A percentile compares a stretch with the other conserved stretches of the same genome.
phyloP scores from a whole-genome alignment of 2,797 vertebrate genomes.

The Micrastur ruficollis region DNA sequence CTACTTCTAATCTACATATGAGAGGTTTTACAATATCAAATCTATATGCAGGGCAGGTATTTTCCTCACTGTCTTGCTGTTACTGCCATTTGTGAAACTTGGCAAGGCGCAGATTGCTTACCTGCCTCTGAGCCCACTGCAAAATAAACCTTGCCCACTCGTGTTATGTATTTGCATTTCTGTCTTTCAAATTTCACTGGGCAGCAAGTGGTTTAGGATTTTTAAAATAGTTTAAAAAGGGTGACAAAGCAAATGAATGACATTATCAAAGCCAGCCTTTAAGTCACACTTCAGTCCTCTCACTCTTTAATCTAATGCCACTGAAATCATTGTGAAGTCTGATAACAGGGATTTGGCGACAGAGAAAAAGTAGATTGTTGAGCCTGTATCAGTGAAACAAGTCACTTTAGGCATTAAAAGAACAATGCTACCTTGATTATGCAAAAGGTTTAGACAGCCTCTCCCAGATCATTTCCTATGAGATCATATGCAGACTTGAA shows the following conservation, averaged over 20 bases:
- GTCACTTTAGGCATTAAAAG: neutral
- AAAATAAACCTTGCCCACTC: neutral
- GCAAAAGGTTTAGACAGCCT: neutral
- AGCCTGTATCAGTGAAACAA: neutral
- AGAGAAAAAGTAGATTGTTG: neutral
- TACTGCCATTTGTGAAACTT: neutral
- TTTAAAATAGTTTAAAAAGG: neutral
- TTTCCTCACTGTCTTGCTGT: neutral
- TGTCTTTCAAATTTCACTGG: neutral
- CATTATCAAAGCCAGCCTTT: neutral
- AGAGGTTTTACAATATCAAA: neutral
- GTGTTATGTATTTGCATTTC: fast-evolving
- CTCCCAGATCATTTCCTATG: slow-evolving; percentile 58
- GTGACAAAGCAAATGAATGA: neutral
- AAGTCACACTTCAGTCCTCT: neutral
- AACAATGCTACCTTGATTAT: slow-evolving; percentile 42
- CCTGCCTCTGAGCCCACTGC: neutral
- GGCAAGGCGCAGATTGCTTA: neutral
- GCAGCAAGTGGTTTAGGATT: neutral
- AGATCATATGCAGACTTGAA: slow-evolving; percentile 45
- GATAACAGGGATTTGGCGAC: neutral
- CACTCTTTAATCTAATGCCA: neutral
- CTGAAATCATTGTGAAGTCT: neutral
- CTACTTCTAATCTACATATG: neutral
- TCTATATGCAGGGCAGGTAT: neutral